A percentile compares a stretch with the other conserved stretches of the same genome.
Evolutionary conservation across 2,113 vertebrate genomes (phyloP).

Genomic region (Urocolius indicus): DNA sequence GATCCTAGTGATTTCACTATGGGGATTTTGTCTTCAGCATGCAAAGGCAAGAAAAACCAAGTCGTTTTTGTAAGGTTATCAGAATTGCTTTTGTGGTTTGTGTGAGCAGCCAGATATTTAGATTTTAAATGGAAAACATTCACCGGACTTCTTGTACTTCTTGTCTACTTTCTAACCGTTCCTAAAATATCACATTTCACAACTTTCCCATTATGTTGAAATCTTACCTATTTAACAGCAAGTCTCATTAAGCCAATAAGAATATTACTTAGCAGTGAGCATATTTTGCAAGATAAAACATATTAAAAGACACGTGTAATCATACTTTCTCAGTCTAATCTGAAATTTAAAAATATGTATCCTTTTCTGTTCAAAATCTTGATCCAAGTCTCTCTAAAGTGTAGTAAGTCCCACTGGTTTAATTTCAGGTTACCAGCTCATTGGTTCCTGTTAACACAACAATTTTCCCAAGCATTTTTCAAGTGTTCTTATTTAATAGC

Average conservation of each 20-base stretch:
- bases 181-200: not conserved
- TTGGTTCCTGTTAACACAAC: conserved; percentile 34
- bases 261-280: not conserved
- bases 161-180: not conserved
- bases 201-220: not conserved
- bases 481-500: conserved; percentile 6
- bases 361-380: not conserved
- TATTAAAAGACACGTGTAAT: not conserved
- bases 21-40: not conserved
- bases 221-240: not conserved
- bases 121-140: not conserved
- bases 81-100: not conserved
- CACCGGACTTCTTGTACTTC: no score
- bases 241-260: not conserved
- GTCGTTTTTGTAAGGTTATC: not conserved
- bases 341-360: not conserved
- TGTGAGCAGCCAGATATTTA: not conserved
- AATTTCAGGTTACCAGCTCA: conserved; percentile 47
- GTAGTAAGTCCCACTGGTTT: not conserved
- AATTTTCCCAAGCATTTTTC: conserved; percentile 31
- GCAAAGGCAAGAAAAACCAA: not conserved
- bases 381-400: not conserved
- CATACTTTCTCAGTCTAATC: not conserved
- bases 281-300: not conserved
- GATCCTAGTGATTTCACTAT: not conserved